Evolutionary conservation across 2,888 invertebrate species (phyloP).

Genomic region (Cephus nigrinus): DNA sequence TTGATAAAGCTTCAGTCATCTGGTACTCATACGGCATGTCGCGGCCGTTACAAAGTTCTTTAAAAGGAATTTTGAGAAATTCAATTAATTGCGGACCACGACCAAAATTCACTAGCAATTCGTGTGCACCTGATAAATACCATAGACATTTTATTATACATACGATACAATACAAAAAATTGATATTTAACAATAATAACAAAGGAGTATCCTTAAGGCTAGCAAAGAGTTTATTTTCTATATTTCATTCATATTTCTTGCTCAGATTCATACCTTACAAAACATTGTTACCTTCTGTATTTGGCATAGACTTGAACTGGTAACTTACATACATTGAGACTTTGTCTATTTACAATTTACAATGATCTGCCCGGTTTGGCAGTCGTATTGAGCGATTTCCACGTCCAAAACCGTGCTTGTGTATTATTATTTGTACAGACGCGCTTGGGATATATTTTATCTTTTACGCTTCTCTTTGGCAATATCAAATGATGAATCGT

Average conservation of each 20-base stretch:
- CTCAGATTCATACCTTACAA: neutral
- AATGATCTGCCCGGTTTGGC: constrained; percentile 19
- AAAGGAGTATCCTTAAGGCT: constrained; percentile 29
- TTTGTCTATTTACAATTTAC: constrained; percentile 39
- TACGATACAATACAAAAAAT: constrained; percentile 36
- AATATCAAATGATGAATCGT: constrained; percentile 36
- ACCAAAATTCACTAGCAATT: neutral
- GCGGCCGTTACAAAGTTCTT: constrained; percentile 94
- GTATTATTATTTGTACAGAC: neutral
- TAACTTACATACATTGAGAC: constrained; percentile 33
- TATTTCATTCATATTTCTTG: neutral
- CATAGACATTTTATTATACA: constrained; percentile 41
- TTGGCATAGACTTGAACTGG: constrained; percentile 21
- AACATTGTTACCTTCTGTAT: neutral
- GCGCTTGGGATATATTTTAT: neutral
- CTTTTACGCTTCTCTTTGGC: constrained; percentile 39
- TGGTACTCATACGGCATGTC: constrained; percentile 85
- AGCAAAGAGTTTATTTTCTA: neutral
- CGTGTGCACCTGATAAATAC: neutral
- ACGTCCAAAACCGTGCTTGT: neutral
- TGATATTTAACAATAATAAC: constrained; percentile 45
- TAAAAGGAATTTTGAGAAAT: constrained; percentile 63
- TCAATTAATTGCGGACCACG: neutral
- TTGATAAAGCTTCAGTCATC: constrained; percentile 90
- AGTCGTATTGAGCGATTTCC: neutral